Base-by-base conservation (phyloP, 1,140 invertebrate species). In the Caerostris darwini region DNA sequence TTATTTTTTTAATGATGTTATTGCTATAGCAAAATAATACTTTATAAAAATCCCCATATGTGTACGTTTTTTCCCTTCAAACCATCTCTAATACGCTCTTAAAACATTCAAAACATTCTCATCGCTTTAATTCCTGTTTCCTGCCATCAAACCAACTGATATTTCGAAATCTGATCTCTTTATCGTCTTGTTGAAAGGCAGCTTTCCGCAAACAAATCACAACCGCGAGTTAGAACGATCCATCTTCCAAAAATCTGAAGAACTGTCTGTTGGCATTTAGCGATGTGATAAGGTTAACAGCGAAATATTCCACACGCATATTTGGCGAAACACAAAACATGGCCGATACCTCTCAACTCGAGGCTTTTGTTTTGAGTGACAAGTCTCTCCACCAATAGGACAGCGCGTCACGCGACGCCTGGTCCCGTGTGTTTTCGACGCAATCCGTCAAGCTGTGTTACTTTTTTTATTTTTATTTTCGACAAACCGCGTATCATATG, bases 321-420 rank as follows among this genome's bases (percentile, higher is more conserved):
- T 53, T 57, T 64, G n/a, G 2, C 50, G 34, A 67, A 90, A 88
- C 8, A 77, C 57, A 57, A 71, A 58, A 19, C 14, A 17, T 3
- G 53, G 17, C 54, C 19, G 17, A 71, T 69, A 54, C 64, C 6
- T n/a, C 50, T 90, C 54, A 61, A 90, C 67, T 90, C 67, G 67
- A 85, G 19, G n/a, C 88, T 71, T 90, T 90, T 90, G 88, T 90
- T 77, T 90, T 90, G 88, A 90, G 64, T 90, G 88, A 71, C 88
- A 77, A 67, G 12, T 71, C 53, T 57, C 59, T 71, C 59, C 64
- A 54, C 64, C 88, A 56, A 90, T 69, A 57, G 88, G 69, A 69
- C 50, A 69, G 77, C 17, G 88, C 64, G 7, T 71, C 88, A 90
- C 86, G 86, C 86, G 61, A 90, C 61, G 12, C 5, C 50, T 71